Evolutionary conservation across 2,113 vertebrate species (phyloP).

Genomic region (Chauna torquata): DNA sequence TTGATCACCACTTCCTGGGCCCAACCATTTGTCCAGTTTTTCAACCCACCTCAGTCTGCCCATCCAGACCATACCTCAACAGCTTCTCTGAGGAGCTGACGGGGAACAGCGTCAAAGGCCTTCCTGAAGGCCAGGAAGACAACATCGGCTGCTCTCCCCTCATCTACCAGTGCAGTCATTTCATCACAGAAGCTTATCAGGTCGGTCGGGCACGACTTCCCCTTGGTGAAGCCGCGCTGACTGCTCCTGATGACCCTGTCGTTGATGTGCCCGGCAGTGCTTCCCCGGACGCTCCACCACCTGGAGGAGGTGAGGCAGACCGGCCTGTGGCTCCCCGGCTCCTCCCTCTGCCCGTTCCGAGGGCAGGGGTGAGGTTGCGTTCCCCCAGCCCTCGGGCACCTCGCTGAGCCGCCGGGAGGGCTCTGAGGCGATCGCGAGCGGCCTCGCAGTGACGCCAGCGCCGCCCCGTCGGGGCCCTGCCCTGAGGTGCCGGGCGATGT

Average conservation of each 20-base stretch:
- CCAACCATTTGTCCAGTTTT: no score
- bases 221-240: background rate
- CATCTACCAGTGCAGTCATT: no score
- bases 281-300: background rate
- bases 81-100: background rate
- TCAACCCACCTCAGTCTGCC: no score
- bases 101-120: background rate
- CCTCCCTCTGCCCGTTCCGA: no score
- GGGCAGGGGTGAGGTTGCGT: background rate
- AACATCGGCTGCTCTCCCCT: background rate
- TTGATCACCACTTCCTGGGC: no score
- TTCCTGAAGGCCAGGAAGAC: background rate
- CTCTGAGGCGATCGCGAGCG: accelerated
- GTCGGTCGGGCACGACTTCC: no score
- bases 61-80: no score
- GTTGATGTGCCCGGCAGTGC: background rate
- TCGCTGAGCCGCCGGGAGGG: accelerated
- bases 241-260: background rate
- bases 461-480: no score
- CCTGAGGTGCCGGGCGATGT: no score
- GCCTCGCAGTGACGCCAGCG: accelerated
- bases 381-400: no score
- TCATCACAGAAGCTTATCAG: accelerated
- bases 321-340: background rate
- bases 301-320: no score